These are phyloP conservation scores for Morpho helenor DNA, from an alignment of 2,888 invertebrate genomes.

Conservation along the genomic window DNA sequence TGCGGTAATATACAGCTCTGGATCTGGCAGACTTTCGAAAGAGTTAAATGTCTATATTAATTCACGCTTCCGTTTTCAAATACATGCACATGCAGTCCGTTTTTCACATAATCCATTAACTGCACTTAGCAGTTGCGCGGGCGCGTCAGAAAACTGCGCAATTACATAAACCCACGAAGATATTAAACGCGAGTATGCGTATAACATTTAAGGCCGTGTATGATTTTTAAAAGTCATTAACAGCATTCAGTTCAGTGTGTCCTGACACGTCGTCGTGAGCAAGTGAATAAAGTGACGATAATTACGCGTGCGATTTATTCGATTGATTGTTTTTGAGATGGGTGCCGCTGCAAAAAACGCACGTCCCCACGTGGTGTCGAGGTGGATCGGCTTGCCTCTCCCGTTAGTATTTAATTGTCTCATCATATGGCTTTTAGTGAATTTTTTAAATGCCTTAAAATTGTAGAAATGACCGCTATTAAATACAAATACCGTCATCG, in stretches of 20 bases:
- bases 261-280: constrained; percentile 57
- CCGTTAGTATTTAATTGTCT: constrained; percentile 42
- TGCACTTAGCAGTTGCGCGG: constrained; percentile 1
- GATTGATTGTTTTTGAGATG: constrained; percentile 66
- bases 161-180: constrained; percentile 27
- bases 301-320: constrained; percentile 51
- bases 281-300: constrained; percentile 68
- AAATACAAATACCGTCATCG: too few species aligned
- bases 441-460: too few species aligned
- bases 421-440: too few species aligned
- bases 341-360: constrained; percentile 72
- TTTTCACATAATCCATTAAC: background rate
- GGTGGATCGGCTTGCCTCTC: constrained; percentile 71
- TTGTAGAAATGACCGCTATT: too few species aligned
- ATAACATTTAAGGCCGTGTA: constrained; percentile 41
- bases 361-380: constrained; percentile 70
- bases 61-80: too few species aligned
- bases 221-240: constrained; percentile 55
- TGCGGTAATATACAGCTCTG: too few species aligned
- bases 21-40: too few species aligned
- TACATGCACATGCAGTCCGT: too few species aligned
- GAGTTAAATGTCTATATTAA: too few species aligned
- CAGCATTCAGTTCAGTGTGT: constrained; percentile 60
- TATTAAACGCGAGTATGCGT: constrained; percentile 29
- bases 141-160: constrained; percentile 32